A percentile compares a stretch with the other conserved stretches of the same genome.
Evolutionary conservation across 1,140 invertebrate species (phyloP).

Genomic region (Hycleus cichorii): DNA sequence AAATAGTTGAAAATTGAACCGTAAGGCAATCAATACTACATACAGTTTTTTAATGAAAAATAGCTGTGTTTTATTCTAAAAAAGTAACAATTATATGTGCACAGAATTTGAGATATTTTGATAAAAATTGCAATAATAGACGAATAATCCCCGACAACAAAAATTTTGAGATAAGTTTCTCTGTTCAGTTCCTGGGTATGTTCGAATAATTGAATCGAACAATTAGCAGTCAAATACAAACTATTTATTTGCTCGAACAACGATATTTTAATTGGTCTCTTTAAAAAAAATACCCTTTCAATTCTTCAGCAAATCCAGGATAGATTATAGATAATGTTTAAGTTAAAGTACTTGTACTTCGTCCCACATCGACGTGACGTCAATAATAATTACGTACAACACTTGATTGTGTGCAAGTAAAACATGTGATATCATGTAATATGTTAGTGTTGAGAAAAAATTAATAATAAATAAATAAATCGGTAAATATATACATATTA

Average conservation of each 20-base stretch:
- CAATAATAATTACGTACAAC: conserved; percentile 44
- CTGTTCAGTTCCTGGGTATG: too few relatives aligned
- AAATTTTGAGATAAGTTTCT: not conserved
- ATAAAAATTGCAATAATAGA: conserved; percentile 40
- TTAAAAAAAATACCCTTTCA: not conserved
- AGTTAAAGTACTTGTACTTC: conserved; percentile 34
- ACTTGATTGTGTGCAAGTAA: conserved; percentile 42
- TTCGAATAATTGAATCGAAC: conserved; percentile 6
- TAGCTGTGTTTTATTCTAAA: conserved; percentile 41
- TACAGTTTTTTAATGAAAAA: conserved; percentile 36
- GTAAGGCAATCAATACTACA: conserved; percentile 36
- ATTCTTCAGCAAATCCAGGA: conserved; percentile 14
- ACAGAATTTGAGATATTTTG: conserved; percentile 40
- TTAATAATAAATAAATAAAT: conserved; percentile 38
- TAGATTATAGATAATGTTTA: conserved; percentile 8
- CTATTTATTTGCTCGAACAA: too few relatives aligned
- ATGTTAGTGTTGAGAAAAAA: conserved; percentile 38
- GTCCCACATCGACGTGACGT: conserved; percentile 42
- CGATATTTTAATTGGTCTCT: too few relatives aligned
- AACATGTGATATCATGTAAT: conserved; percentile 44
- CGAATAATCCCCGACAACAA: not conserved
- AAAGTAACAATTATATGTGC: conserved; percentile 34
- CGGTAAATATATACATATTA: conserved; percentile 42
- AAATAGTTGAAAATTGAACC: conserved; percentile 19
- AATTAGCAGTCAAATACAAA: not conserved